phyloP scores from a whole-genome alignment of 2,888 invertebrate species.

The Amphipyra berbera region DNA sequence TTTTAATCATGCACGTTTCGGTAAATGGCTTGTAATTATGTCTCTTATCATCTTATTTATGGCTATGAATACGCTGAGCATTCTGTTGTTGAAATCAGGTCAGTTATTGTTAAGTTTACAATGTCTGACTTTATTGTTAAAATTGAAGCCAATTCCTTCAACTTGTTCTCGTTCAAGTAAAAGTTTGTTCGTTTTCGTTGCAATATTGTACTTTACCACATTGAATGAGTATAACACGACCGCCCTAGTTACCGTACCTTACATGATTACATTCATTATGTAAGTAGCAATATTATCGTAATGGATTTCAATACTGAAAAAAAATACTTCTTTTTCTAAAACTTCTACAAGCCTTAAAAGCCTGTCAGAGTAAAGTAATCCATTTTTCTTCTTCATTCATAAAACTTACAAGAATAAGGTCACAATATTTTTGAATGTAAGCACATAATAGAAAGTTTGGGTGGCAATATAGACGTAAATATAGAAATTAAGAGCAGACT shows the following conservation, averaged over 20 bases:
- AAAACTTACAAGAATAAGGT: too few species aligned
- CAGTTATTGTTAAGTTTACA: conserved; percentile 7
- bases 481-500: conserved; percentile 33
- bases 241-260: conserved; percentile 8
- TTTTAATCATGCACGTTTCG: conserved; percentile 7
- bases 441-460: neutral
- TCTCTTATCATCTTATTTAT: conserved; percentile 6
- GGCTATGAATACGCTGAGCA: neutral
- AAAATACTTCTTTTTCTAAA: too few species aligned
- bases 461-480: neutral
- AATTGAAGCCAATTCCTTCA: neutral
- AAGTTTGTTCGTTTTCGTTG: conserved; percentile 1
- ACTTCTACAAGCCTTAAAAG: too few species aligned
- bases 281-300: neutral
- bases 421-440: too few species aligned
- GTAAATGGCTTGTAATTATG: conserved; percentile 11
- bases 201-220: neutral
- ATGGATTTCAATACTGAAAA: neutral
- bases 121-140: conserved; percentile 1
- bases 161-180: too few species aligned
- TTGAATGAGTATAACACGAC: conserved; percentile 8
- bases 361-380: too few species aligned
- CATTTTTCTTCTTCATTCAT: too few species aligned
- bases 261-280: conserved; percentile 11
- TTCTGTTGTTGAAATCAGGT: neutral